Percentiles rank a stretch among this genome's conserved stretches.
These are phyloP conservation scores for Gobio gobio DNA, from an alignment of 2,113 vertebrate genomes.

Conservation along the genomic window DNA sequence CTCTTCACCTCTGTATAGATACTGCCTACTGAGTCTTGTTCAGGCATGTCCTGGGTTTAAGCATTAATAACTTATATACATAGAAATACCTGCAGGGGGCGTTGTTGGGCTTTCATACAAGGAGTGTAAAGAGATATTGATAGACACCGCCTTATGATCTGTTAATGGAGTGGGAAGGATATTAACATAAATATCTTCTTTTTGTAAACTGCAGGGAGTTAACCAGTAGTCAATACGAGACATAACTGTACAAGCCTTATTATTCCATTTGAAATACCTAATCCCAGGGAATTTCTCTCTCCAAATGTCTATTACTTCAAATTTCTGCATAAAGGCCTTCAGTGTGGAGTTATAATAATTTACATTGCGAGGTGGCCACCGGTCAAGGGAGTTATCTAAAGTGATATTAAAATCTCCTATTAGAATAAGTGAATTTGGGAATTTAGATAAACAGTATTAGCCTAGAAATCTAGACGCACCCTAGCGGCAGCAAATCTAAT, in stretches of 20 bases:
- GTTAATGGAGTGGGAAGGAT: not conserved
- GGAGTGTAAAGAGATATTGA: not conserved
- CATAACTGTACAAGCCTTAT: not conserved
- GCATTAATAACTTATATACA: too few relatives aligned
- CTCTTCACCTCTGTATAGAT: too few relatives aligned
- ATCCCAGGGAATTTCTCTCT: not conserved
- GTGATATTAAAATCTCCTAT: not conserved
- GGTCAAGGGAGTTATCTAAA: not conserved
- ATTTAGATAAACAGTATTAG: not conserved
- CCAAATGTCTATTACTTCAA: not conserved
- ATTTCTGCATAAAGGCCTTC: constrained; percentile 12
- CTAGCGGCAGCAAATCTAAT: too few relatives aligned
- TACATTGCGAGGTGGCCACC: not conserved
- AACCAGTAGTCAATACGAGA: not conserved
- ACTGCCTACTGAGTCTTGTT: too few relatives aligned
- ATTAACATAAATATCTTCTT: not conserved
- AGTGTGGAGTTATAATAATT: not conserved
- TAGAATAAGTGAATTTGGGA: not conserved
- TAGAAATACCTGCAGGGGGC: too few relatives aligned
- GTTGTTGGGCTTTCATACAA: too few relatives aligned
- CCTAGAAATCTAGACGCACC: too few relatives aligned
- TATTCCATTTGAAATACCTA: not conserved
- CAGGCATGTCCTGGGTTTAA: too few relatives aligned
- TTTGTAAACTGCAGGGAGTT: too few relatives aligned
- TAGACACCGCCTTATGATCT: not conserved